Conservation (phyloP, 2,113 vertebrate genomes). For the Paraplagusia blochii region DNA sequence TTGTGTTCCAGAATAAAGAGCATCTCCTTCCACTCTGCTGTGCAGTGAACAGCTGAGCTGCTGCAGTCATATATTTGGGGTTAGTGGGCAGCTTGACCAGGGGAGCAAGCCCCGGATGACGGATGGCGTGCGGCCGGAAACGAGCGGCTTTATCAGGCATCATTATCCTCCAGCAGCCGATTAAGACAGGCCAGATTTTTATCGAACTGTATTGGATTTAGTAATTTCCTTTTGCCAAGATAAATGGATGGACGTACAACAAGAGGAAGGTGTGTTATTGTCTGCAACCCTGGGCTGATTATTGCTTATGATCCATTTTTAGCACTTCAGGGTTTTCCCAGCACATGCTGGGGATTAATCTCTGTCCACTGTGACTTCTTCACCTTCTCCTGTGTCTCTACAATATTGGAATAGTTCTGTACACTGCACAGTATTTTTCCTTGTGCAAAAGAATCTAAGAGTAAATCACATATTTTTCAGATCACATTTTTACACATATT, state of each 20-base stretch:
- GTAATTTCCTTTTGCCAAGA: constrained; percentile 75
- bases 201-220: constrained; percentile 74
- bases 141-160: constrained; percentile 65
- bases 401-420: too few species aligned
- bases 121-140: constrained; percentile 65
- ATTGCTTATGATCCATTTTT: constrained; percentile 72
- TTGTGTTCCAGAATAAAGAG: too few species aligned
- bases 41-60: neutral
- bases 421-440: neutral
- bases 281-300: constrained; percentile 61
- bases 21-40: too few species aligned
- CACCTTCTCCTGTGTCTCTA: constrained; percentile 22
- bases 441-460: too few species aligned
- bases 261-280: constrained; percentile 53
- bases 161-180: constrained; percentile 60
- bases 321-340: constrained; percentile 53
- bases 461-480: too few species aligned
- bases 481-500: too few species aligned
- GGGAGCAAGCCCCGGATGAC: constrained; percentile 49
- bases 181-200: constrained; percentile 65
- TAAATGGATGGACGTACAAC: constrained; percentile 69
- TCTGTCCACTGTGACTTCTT: neutral
- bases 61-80: constrained; percentile 36
- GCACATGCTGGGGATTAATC: constrained; percentile 43
- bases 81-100: constrained; percentile 58